Base-by-base conservation (phyloP, 2,113 vertebrate species). In the Gambusia holbrooki region DNA sequence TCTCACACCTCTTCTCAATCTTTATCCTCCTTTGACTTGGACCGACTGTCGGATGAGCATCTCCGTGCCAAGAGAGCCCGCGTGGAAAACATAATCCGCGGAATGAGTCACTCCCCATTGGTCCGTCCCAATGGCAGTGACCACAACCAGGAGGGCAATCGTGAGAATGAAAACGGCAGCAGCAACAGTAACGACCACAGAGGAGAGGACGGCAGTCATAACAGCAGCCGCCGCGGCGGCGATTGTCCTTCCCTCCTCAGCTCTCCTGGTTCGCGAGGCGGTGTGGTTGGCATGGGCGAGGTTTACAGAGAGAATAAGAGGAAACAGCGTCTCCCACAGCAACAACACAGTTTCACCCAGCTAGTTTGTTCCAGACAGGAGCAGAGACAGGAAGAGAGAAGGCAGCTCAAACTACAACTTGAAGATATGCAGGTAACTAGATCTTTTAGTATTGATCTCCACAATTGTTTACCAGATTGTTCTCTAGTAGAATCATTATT, bases 241-340 rank as follows among this genome's bases (percentile, higher is more conserved):
- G 95, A 70, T 94, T 96, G 94, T 95, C 95, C 58, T 88, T 95
- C 92, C 94, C 96, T 94, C 93, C 74, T 93, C 72, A 79, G 90
- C 83, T 92, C 92, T 1, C 91, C 92, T 0, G 90, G 87, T 6
- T 90, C 81, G 0, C 84, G 92, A 19, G 89, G 75, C 13, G 84
- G 79, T 0, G 71, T 32, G 62, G 81, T 83, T 10, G 33, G 62
- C 3, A 82, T 64, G 0, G 83, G 97, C 45, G 97, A 98, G 94
- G 97, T 96, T 88, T 98, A 98, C 93, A 88, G 98, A 86, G 98
- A 99, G 94, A 99, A 99, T 92, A 99, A 99, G 93, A 96, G 98
- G 85, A 99, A 99, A 94, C 98, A 99, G 87, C 98, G 98, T 83
- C 95, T 99, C 93, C 97, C 98, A 0, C 98, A 99, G 80, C 98